Percentiles rank a stretch among this genome's conserved stretches.
Conservation (phyloP, 1,140 invertebrate genomes). For the Brachionus manjavacas region DNA sequence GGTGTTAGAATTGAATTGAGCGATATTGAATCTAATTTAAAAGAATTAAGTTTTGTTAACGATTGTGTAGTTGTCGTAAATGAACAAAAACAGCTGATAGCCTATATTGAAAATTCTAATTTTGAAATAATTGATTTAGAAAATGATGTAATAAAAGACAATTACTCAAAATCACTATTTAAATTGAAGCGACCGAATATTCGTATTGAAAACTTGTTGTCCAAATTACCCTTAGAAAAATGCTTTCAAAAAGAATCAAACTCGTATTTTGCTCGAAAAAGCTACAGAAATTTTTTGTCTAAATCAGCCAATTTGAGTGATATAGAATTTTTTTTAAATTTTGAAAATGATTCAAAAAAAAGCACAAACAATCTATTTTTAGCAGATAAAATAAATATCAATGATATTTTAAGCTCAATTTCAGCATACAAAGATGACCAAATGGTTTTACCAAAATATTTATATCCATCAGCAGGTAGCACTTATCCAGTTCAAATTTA, state of each 20-base stretch:
- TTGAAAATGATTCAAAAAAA: not conserved
- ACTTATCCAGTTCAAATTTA: not conserved
- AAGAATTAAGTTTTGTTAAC: not conserved
- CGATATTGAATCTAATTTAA: constrained; percentile 48
- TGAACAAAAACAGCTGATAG: not conserved
- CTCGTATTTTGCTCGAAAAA: not conserved
- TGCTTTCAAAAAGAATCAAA: not conserved
- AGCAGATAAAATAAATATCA: not conserved
- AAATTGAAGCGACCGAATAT: not conserved
- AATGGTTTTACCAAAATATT: not conserved
- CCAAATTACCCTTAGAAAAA: not conserved
- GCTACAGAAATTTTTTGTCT: not conserved
- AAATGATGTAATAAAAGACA: not conserved
- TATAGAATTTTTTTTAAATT: not conserved
- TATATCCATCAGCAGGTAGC: not conserved
- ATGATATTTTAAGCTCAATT: not conserved
- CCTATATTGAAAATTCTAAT: not conserved
- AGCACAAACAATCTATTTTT: not conserved
- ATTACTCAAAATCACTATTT: not conserved
- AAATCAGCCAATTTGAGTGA: not conserved
- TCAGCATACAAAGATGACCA: not conserved
- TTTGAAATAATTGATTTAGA: not conserved
- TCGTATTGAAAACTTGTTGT: not conserved
- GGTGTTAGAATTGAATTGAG: constrained; percentile 47
- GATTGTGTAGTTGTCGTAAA: not conserved